These are phyloP conservation scores for Eumerus sabulonum DNA, from an alignment of 2,888 invertebrate genomes.

Conservation along the genomic window DNA sequence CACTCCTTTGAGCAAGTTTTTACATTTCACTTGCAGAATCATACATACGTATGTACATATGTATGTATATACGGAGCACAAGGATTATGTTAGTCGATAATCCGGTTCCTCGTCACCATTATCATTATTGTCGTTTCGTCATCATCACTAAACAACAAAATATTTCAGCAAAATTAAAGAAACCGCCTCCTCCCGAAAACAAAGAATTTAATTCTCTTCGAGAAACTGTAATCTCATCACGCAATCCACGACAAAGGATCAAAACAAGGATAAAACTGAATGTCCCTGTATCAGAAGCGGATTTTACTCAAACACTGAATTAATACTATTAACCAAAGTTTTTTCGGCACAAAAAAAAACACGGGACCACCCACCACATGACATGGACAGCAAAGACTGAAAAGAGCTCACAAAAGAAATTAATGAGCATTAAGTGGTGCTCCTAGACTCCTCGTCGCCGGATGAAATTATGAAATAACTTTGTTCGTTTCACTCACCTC, in stretches of 20 bases:
- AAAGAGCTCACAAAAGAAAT: conserved; percentile 49
- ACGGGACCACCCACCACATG: neutral
- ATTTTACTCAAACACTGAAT: conserved; percentile 15
- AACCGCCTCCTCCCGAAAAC: conserved; percentile 30
- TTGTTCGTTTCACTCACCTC: neutral
- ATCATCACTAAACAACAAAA: conserved; percentile 46
- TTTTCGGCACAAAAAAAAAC: neutral
- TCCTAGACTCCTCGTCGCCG: neutral
- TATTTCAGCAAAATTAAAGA: conserved; percentile 53
- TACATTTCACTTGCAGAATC: too few species aligned
- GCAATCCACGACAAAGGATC: conserved; percentile 51
- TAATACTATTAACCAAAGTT: conserved; percentile 48
- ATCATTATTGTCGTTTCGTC: conserved; percentile 15
- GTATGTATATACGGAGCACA: too few species aligned
- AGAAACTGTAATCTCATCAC: conserved; percentile 64
- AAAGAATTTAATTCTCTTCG: conserved; percentile 51
- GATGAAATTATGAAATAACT: conserved; percentile 23
- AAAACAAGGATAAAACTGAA: conserved; percentile 56
- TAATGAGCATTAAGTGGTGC: conserved; percentile 44
- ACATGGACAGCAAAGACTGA: conserved; percentile 1
- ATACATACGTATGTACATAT: too few species aligned
- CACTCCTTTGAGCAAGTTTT: too few species aligned
- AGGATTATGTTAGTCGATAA: conserved; percentile 35
- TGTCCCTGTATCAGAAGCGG: conserved; percentile 19
- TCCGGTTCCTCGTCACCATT: conserved; percentile 28